Base-by-base conservation (phyloP, 2,797 vertebrate genomes). In the Squalus acanthias region DNA sequence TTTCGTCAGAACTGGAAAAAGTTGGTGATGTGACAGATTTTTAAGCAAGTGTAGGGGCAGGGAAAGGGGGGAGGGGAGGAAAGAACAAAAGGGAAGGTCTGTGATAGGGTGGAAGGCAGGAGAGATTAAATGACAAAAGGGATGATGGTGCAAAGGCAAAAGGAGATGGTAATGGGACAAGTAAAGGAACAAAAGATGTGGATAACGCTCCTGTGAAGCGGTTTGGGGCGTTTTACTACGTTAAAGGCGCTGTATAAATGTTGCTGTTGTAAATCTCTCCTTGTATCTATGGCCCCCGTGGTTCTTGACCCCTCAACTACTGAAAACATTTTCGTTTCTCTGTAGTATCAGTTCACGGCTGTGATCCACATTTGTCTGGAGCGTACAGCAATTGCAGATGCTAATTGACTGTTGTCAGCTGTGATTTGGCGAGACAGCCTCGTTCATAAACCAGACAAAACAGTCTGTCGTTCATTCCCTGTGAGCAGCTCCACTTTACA, bases 331-430 rank as follows among this genome's bases (percentile, higher is more conserved):
- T 60, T 91, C 72, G 26, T 29, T 33, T 9, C 8, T 8, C 24
- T 33, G 72, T 7, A 29, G 5, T 76, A 29, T 33, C 33, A 76
- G 13, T 65, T 63, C 33, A 15, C 15, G 29, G 33, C 88, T 2
- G 57, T 63, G 29, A 63, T 0, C 39, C 0, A 53, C 65, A 53
- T 72, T 72, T 29, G 92, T 2, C 92, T 95, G 92, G 65, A 46
- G 22, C 24, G 7, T 0, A 26, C 39, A 50, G 22, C 22, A 1
- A 46, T 50, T 70, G 13, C 92, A 46, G 33, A 12, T 22, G 65
- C n/a, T 94, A 94, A 95, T 95, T 72, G n/a, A 69, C 70, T 95
- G 20, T 50, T 50, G 67, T 17, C 72, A 39, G 67, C 65, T 95
- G 93, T 46, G 50, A 95, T 24, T 26, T 72, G n/a, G 22, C 92